phyloP scores from a whole-genome alignment of 2,888 invertebrate species.

The Labia minor region DNA sequence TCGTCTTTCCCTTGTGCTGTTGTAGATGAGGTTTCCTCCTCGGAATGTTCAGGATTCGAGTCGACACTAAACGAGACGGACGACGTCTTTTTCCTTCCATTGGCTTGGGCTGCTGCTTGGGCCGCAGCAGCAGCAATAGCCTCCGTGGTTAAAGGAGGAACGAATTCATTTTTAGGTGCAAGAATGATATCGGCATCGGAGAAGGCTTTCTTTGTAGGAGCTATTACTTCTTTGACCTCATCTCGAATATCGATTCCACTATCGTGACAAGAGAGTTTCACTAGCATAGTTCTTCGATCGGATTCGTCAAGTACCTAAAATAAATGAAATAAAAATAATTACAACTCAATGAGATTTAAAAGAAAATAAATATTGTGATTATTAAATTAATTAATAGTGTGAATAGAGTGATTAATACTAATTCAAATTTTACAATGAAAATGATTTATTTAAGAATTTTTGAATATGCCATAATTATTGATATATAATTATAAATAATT shows the following conservation, averaged over 20 bases:
- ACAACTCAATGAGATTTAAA: no score
- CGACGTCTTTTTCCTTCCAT: conserved; percentile 55
- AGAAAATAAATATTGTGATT: no score
- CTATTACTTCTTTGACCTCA: conserved; percentile 18
- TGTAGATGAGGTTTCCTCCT: conserved; percentile 33
- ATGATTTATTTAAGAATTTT: no score
- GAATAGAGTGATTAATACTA: no score
- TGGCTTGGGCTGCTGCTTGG: conserved; percentile 29
- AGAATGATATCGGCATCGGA: conserved; percentile 81
- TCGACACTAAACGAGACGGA: conserved; percentile 61
- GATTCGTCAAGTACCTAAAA: conserved; percentile 30
- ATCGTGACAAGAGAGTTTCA: conserved; percentile 77
- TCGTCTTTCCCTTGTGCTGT: conserved; percentile 44
- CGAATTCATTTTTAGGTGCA: conserved; percentile 62
- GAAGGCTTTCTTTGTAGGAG: conserved; percentile 23
- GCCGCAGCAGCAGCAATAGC: conserved; percentile 35
- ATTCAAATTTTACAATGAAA: no score
- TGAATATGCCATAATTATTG: no score
- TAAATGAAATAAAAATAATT: no score
- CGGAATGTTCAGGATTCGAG: conserved; percentile 37
- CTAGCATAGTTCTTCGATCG: conserved; percentile 47
- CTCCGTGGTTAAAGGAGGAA: conserved; percentile 67
- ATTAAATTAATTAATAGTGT: no score
- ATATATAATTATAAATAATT: no score
- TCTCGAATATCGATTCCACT: conserved; percentile 82